Conservation (phyloP, 2,888 invertebrate species). For the Caenorhabditis zanzibari region DNA sequence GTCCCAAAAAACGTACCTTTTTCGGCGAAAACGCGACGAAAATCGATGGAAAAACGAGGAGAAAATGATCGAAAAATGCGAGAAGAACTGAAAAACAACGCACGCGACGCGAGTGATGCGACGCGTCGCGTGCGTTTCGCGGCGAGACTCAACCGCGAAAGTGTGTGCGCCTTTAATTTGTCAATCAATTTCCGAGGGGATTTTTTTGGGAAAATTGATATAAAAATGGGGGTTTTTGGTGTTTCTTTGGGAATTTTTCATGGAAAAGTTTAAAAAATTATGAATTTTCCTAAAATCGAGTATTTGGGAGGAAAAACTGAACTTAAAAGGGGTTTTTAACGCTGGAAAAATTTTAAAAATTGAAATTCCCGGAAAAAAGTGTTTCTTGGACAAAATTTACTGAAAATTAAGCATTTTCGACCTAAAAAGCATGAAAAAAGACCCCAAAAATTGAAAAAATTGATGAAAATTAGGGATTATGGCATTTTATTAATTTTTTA, state of each 20-base stretch:
- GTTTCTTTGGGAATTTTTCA: not conserved
- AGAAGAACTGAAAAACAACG: conserved; percentile 10
- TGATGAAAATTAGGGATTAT: too few species aligned
- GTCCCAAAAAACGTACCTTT: conserved; percentile 50
- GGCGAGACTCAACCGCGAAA: conserved; percentile 38
- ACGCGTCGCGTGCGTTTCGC: conserved; percentile 50
- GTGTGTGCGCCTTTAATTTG: conserved; percentile 38
- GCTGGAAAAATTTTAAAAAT: too few species aligned
- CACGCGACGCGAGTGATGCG: conserved; percentile 35
- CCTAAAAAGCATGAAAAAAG: too few species aligned
- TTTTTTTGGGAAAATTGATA: not conserved
- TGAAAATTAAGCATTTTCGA: too few species aligned
- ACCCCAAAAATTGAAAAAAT: too few species aligned
- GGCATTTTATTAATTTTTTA: too few species aligned
- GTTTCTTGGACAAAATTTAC: too few species aligned
- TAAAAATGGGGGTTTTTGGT: not conserved
- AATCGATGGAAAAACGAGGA: conserved; percentile 29
- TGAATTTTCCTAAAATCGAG: too few species aligned
- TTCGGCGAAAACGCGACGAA: conserved; percentile 31
- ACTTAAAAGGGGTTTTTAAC: too few species aligned
- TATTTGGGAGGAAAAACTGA: too few species aligned
- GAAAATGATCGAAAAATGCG: conserved; percentile 31
- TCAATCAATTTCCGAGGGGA: not conserved
- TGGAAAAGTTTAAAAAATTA: too few species aligned
- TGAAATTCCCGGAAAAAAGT: too few species aligned